Conservation (phyloP, 2,113 vertebrate species). For the Okapia johnstoni region DNA sequence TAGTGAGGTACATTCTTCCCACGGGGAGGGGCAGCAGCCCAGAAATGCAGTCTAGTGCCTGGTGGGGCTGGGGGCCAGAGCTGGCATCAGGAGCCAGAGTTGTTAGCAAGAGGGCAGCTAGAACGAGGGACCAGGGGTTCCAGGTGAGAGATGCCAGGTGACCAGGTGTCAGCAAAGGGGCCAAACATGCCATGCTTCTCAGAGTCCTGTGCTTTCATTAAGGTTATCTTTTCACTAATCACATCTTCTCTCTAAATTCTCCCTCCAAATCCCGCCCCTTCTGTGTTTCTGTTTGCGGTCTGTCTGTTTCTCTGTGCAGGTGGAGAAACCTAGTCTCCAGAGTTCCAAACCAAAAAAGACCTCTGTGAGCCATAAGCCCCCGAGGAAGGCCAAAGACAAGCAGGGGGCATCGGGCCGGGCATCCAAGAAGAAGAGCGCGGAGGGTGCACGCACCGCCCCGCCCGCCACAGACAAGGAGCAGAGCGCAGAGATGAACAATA, state of each 20-base stretch:
- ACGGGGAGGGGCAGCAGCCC: not conserved
- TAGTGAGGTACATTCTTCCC: not conserved
- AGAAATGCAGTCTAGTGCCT: not conserved
- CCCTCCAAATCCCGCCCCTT: conserved; percentile 48
- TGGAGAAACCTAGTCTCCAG: conserved; percentile 89
- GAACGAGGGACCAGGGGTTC: not conserved
- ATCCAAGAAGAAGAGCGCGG: conserved; percentile 90
- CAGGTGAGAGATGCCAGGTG: not conserved
- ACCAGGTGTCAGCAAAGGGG: fast-evolving
- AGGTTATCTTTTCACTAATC: not conserved
- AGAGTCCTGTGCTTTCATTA: not conserved
- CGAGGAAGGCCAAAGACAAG: conserved; percentile 97
- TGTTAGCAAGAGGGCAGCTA: not conserved
- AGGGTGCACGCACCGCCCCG: conserved; percentile 79
- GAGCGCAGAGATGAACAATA: conserved; percentile 99
- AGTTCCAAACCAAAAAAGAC: conserved; percentile 96
- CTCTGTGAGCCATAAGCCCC: conserved; percentile 88
- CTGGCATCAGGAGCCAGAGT: not conserved
- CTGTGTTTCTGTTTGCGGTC: conserved; percentile 74
- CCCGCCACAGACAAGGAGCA: conserved; percentile 93
- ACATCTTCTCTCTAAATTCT: conserved; percentile 45
- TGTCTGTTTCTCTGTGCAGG: conserved; percentile 81
- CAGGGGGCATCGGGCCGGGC: conserved; percentile 85
- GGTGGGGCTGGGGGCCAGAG: not conserved
- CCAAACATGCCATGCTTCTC: not conserved